Evolutionary conservation across 2,888 invertebrate species (phyloP).

Genomic region (Philhelius pedissequus): DNA sequence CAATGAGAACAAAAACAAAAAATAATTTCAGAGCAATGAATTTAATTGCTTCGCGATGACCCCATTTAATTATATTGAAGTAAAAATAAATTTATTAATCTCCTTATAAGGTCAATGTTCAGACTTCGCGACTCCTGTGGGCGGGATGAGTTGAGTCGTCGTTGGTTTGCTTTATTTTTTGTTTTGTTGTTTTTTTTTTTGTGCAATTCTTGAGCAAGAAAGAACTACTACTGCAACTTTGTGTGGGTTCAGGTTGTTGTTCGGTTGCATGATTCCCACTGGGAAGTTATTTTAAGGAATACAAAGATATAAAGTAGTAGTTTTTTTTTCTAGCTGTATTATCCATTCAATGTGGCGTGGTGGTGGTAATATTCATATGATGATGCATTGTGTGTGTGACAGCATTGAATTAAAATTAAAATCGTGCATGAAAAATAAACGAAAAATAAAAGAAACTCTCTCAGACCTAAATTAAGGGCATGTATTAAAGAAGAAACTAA

Average conservation of each 20-base stretch:
- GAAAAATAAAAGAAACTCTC: too few species aligned
- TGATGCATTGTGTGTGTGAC: background rate
- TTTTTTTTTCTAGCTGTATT: background rate
- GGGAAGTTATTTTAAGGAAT: background rate
- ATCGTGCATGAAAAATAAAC: background rate
- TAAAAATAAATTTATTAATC: constrained; percentile 22
- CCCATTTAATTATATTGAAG: constrained; percentile 21
- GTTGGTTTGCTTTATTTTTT: too few species aligned
- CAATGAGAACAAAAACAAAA: background rate
- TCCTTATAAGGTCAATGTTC: constrained; percentile 41
- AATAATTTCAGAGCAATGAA: background rate
- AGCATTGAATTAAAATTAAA: background rate
- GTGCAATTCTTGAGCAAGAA: background rate
- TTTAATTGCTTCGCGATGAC: constrained; percentile 9
- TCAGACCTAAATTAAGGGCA: too few species aligned
- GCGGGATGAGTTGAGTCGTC: constrained; percentile 20
- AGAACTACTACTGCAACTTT: background rate
- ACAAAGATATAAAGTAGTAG: background rate
- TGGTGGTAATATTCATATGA: background rate
- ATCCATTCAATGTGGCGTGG: background rate
- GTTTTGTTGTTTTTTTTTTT: background rate
- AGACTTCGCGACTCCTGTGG: constrained; percentile 8
- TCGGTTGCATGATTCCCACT: background rate
- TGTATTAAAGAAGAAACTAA: too few species aligned
- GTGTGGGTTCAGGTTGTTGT: background rate